Percentiles rank a stretch among this genome's conserved stretches.
Evolutionary conservation across 2,888 invertebrate species (phyloP).

Genomic region (Gerris lacustris): DNA sequence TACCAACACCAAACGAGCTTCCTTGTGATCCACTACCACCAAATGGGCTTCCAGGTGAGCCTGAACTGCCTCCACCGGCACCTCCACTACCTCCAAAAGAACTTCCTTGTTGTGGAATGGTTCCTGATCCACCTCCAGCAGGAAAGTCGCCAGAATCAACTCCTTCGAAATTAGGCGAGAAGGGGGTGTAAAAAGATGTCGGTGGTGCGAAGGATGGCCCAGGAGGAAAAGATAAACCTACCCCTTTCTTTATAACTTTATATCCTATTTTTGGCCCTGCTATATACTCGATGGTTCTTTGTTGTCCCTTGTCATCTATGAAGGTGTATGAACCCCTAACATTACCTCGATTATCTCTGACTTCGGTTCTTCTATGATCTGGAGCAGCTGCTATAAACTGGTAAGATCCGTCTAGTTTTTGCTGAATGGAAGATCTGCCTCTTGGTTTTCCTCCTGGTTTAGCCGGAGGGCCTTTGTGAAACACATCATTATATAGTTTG

Average conservation of each 20-base stretch:
- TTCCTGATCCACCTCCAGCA: neutral
- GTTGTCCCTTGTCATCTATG: slow-evolving; percentile 63
- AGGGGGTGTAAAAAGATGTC: neutral
- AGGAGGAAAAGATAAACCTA: slow-evolving; percentile 52
- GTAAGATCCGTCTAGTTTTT: slow-evolving; percentile 60
- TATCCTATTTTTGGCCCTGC: slow-evolving; percentile 69
- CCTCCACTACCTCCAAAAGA: slow-evolving; percentile 5
- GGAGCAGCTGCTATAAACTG: slow-evolving; percentile 63
- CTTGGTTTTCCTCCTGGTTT: slow-evolving; percentile 41
- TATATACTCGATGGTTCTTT: slow-evolving; percentile 62
- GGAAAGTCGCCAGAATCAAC: neutral
- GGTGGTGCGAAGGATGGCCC: slow-evolving; percentile 47
- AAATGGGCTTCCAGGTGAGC: neutral
- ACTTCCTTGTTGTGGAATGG: neutral
- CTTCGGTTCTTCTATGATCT: slow-evolving; percentile 61
- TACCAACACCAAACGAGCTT: slow-evolving; percentile 18
- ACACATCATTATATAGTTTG: slow-evolving; percentile 38
- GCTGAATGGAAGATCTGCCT: slow-evolving; percentile 58
- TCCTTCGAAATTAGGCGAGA: slow-evolving; percentile 2
- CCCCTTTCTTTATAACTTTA: slow-evolving; percentile 55
- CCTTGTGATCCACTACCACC: slow-evolving; percentile 19
- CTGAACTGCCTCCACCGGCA: slow-evolving; percentile 12
- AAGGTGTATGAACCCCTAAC: slow-evolving; percentile 66
- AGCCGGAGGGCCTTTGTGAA: slow-evolving; percentile 48
- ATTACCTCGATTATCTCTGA: slow-evolving; percentile 56